These are phyloP conservation scores for Limnephilus rhombicus DNA, from an alignment of 2,888 invertebrate genomes.

Conservation along the genomic window DNA sequence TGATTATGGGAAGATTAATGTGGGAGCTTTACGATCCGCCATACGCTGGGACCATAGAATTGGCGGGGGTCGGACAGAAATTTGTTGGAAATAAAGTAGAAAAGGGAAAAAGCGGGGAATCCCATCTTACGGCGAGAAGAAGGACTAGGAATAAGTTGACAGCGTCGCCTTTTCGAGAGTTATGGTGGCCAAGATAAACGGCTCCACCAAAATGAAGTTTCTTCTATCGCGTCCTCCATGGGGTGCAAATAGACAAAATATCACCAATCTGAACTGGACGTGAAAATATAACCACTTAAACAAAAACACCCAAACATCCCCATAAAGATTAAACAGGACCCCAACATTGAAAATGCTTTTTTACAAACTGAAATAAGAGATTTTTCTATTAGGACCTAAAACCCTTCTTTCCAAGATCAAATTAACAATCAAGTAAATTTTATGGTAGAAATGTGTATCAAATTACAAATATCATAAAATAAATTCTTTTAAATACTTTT, in stretches of 20 bases:
- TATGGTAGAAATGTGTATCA: not conserved
- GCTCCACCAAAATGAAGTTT: slow-evolving; percentile 85
- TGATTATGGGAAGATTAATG: slow-evolving; percentile 43
- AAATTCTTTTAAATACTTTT: not conserved
- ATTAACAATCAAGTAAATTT: not conserved
- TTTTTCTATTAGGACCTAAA: not conserved
- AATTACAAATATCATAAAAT: not conserved
- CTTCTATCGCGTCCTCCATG: slow-evolving; percentile 72
- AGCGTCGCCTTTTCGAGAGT: slow-evolving; percentile 79
- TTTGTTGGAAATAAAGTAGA: slow-evolving; percentile 67
- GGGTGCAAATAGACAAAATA: slow-evolving; percentile 22
- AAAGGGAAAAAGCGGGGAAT: slow-evolving; percentile 71
- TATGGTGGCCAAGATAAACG: slow-evolving; percentile 85
- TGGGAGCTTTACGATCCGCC: slow-evolving; percentile 27
- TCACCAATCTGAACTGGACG: not conserved
- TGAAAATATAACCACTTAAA: not conserved
- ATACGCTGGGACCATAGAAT: slow-evolving; percentile 22
- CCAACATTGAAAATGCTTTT: not conserved
- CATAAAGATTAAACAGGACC: not conserved
- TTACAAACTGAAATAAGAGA: not conserved
- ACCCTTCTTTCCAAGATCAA: not conserved
- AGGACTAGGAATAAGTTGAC: slow-evolving; percentile 80
- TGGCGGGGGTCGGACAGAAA: slow-evolving; percentile 57
- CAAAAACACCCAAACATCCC: not conserved
- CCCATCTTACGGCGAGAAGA: slow-evolving; percentile 78